phyloP scores from a whole-genome alignment of 2,113 vertebrate species.

The Lucifuga dentata region DNA sequence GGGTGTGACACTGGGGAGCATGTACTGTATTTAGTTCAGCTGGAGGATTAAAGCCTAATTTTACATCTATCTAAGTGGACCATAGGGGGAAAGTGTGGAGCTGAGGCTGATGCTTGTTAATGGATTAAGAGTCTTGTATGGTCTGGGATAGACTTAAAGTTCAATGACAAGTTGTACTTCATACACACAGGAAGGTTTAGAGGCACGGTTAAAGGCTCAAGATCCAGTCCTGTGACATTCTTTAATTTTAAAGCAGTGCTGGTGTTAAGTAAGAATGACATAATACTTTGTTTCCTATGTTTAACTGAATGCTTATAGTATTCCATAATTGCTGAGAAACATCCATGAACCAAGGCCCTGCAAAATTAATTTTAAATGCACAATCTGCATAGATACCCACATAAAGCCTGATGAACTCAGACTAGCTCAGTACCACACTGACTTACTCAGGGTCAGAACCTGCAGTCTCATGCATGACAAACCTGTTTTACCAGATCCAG shows the following conservation, averaged over 20 bases:
- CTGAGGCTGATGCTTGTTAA: constrained; percentile 65
- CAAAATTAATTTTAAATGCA: constrained; percentile 10
- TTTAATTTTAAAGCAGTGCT: constrained; percentile 21
- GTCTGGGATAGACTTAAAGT: constrained; percentile 57
- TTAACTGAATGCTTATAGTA: constrained; percentile 1
- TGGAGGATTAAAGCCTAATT: constrained; percentile 79
- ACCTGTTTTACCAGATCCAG: too few species aligned
- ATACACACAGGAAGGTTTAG: constrained; percentile 53
- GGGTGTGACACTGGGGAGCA: constrained; percentile 64
- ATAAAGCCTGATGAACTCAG: too few species aligned
- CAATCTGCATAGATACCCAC: not conserved
- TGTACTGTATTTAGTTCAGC: constrained; percentile 72
- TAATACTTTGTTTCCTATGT: not conserved
- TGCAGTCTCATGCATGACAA: too few species aligned
- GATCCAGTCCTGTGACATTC: constrained; percentile 7
- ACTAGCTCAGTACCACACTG: not conserved
- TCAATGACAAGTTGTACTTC: constrained; percentile 68
- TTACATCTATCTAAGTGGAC: constrained; percentile 78
- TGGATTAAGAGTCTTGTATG: constrained; percentile 73
- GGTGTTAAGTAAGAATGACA: not conserved
- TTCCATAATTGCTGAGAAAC: constrained; percentile 4
- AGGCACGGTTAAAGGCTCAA: constrained; percentile 31
- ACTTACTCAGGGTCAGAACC: constrained; percentile 1
- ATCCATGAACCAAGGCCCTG: constrained; percentile 6
- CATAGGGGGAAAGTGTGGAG: constrained; percentile 64